A percentile compares a stretch with the other conserved stretches of the same genome.
Conservation (phyloP, 2,888 invertebrate species). For the Eueremaeus valkanovi region DNA sequence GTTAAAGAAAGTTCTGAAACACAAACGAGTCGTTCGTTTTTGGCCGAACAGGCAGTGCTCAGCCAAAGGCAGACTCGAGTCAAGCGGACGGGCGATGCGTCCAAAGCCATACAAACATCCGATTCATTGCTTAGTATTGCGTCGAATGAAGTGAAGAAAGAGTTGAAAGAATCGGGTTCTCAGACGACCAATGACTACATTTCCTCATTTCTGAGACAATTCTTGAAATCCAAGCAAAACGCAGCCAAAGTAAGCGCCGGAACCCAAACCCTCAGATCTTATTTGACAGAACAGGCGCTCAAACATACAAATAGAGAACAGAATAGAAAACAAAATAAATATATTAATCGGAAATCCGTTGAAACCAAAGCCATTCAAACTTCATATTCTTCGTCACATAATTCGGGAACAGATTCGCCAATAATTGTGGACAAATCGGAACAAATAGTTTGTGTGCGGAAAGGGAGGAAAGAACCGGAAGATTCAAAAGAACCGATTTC, state of each 20-base stretch:
- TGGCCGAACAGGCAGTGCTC: background rate
- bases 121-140: background rate
- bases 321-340: background rate
- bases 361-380: conserved; percentile 6
- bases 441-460: too few species aligned
- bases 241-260: background rate
- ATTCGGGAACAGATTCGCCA: background rate
- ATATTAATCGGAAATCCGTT: background rate
- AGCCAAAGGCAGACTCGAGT: background rate
- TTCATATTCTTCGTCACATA: background rate
- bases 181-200: background rate
- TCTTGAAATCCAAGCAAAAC: background rate
- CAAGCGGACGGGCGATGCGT: background rate
- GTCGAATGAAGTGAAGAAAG: background rate
- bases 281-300: conserved; percentile 3
- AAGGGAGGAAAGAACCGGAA: too few species aligned
- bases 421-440: background rate
- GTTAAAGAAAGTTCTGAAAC: conserved; percentile 12
- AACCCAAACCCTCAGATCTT: conserved; percentile 8
- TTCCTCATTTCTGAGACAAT: background rate
- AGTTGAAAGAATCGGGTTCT: conserved; percentile 1
- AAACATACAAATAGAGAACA: background rate
- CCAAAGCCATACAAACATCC: conserved; percentile 13
- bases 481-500: conserved; percentile 6
- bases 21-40: conserved; percentile 16